Evolutionary conservation across 2,797 vertebrate species (phyloP).

Genomic region (Gambusia yucatana): DNA sequence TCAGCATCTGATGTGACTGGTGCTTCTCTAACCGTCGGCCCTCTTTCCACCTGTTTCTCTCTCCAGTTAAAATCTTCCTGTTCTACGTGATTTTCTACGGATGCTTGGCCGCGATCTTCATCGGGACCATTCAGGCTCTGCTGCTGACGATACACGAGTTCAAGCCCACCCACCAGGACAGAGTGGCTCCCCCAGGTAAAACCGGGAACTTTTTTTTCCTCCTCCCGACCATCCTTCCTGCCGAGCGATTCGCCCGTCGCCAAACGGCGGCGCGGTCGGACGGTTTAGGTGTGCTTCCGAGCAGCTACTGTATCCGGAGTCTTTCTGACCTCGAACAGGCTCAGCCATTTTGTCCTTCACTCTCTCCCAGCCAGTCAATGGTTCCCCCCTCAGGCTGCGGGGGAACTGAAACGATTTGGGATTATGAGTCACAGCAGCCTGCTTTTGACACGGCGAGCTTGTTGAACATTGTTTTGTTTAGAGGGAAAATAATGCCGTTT

Average conservation of each 20-base stretch:
- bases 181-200: conserved; percentile 98
- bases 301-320: conserved; percentile 61
- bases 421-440: conserved; percentile 37
- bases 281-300: conserved; percentile 52
- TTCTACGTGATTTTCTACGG: conserved; percentile 98
- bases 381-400: conserved; percentile 50
- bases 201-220: too few species aligned
- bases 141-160: conserved; percentile 91
- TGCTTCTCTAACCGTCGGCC: not conserved
- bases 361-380: conserved; percentile 65
- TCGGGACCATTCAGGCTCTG: conserved; percentile 97
- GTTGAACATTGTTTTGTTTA: conserved; percentile 14
- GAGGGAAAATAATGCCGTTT: not conserved
- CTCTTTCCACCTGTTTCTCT: conserved; percentile 11
- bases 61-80: conserved; percentile 93
- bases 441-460: conserved; percentile 38
- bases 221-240: too few species aligned
- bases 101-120: conserved; percentile 97
- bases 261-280: too few species aligned
- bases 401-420: conserved; percentile 42
- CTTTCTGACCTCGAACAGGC: conserved; percentile 73
- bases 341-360: conserved; percentile 85
- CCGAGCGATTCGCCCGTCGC: too few species aligned
- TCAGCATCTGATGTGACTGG: not conserved
- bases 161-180: conserved; percentile 97